Evolutionary conservation across 2,113 vertebrate genomes (phyloP).

Genomic region (Gadus macrocephalus): DNA sequence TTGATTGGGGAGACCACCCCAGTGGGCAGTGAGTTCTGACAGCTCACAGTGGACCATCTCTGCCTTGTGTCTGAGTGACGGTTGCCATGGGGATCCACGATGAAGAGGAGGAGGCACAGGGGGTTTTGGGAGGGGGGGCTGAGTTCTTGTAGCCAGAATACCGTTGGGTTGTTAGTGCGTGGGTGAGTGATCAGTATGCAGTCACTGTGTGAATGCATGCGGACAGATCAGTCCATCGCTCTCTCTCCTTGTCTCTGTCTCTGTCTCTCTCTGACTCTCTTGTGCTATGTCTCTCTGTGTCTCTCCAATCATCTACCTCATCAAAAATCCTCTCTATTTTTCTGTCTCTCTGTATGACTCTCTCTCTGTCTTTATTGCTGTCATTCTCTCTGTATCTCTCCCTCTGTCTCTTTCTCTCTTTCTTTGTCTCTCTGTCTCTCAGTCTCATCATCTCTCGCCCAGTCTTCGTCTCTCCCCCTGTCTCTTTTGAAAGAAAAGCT

Average conservation of each 20-base stretch:
- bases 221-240: not conserved
- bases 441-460: not conserved
- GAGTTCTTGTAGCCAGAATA: not conserved
- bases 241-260: not conserved
- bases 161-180: not conserved
- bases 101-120: not conserved
- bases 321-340: not conserved
- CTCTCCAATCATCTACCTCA: too few species aligned
- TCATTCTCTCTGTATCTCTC: not conserved
- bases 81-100: too few species aligned
- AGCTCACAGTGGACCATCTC: too few species aligned
- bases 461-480: not conserved
- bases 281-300: too few species aligned
- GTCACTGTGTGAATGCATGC: not conserved
- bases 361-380: not conserved
- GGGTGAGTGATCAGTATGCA: not conserved
- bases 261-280: not conserved
- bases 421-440: not conserved
- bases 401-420: not conserved
- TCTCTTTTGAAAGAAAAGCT: too few species aligned
- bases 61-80: too few species aligned
- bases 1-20: too few species aligned
- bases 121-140: not conserved
- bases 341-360: not conserved
- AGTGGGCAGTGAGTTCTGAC: too few species aligned